Conservation (phyloP, 2,888 invertebrate species). For the Caenorhabditis macrosperma region DNA sequence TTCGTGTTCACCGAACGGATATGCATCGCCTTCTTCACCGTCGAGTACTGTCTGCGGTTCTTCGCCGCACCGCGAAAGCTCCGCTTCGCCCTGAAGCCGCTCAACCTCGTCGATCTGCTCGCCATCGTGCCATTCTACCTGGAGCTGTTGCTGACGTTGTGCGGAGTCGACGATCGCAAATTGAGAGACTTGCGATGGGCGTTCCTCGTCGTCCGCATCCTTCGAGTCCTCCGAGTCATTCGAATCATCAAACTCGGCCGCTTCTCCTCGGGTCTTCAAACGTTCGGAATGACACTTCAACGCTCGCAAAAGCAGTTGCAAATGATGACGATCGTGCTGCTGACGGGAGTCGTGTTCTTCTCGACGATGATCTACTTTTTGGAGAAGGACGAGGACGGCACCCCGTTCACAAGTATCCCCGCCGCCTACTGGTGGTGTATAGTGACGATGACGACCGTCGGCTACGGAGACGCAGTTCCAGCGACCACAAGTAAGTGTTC, state of each 20-base stretch:
- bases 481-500: constrained; percentile 76
- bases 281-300: constrained; percentile 80
- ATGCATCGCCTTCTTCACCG: constrained; percentile 80
- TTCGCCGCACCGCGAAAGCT: constrained; percentile 78
- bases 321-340: constrained; percentile 79
- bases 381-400: constrained; percentile 79
- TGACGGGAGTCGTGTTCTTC: constrained; percentile 80
- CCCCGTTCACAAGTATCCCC: constrained; percentile 80
- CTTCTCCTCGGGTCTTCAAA: constrained; percentile 78
- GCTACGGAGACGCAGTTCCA: constrained; percentile 79
- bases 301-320: constrained; percentile 79
- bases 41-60: constrained; percentile 75
- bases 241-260: constrained; percentile 79
- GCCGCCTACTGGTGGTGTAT: constrained; percentile 80
- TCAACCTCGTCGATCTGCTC: constrained; percentile 76
- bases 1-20: constrained; percentile 80
- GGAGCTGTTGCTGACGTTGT: constrained; percentile 77
- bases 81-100: constrained; percentile 77
- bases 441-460: constrained; percentile 80
- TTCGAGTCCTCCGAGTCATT: constrained; percentile 76
- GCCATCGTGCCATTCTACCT: constrained; percentile 80
- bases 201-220: constrained; percentile 79
- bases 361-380: constrained; percentile 80
- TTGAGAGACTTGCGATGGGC: constrained; percentile 79
- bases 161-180: constrained; percentile 79